Conservation (phyloP, 2,113 vertebrate genomes). For the Prietella phreatophila region DNA sequence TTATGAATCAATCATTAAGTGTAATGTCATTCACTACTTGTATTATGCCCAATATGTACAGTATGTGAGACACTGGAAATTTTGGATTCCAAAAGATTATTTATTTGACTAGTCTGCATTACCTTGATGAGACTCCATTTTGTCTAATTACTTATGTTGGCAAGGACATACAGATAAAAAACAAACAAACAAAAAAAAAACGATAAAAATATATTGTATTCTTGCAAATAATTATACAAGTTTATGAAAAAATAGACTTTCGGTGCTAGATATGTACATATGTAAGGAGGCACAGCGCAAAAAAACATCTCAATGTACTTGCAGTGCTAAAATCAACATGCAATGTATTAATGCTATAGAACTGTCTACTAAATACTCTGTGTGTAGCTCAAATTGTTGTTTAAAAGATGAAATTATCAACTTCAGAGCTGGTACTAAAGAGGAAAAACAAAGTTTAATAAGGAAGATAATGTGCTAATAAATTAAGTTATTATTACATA, state of each 20-base stretch:
- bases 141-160: background rate
- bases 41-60: background rate
- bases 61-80: background rate
- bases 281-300: background rate
- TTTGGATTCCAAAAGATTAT: background rate
- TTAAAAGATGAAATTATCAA: background rate
- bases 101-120: background rate
- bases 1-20: conserved; percentile 6
- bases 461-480: background rate
- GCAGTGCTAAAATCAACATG: background rate
- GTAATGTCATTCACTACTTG: background rate
- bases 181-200: background rate
- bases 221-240: background rate
- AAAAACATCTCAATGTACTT: background rate
- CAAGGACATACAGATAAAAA: background rate
- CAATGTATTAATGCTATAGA: background rate
- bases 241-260: background rate
- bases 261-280: background rate
- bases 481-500: background rate
- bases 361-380: background rate
- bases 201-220: background rate
- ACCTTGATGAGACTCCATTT: background rate
- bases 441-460: background rate
- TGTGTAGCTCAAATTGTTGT: background rate
- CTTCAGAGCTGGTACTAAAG: background rate